Conservation (phyloP, 2,113 vertebrate species). For the Erythrocercus mccallii region DNA sequence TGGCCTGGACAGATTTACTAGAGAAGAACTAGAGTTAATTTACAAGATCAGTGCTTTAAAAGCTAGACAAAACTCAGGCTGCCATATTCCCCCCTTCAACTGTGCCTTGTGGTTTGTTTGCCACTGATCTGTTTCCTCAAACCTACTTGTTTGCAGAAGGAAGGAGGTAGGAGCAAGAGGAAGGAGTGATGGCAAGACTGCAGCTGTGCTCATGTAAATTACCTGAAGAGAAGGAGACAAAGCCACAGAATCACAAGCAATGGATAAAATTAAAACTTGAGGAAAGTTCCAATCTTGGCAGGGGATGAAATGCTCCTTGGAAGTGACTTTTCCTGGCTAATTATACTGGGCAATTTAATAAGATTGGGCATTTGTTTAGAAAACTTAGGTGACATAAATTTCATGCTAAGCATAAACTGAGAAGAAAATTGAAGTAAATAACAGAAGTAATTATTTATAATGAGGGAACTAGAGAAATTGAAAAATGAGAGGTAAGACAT, state of each 20-base stretch:
- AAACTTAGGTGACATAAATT: not conserved
- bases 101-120: not conserved
- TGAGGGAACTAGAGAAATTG: not conserved
- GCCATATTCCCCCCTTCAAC: rapidly evolving
- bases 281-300: not conserved
- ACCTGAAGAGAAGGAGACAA: not conserved
- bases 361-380: not conserved
- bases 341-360: not conserved
- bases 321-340: not conserved
- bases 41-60: not conserved
- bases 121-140: not conserved
- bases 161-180: not conserved
- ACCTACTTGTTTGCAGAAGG: not conserved
- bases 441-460: not conserved
- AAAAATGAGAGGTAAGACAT: not conserved
- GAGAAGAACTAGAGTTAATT: not conserved
- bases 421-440: not conserved
- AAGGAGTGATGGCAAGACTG: not conserved
- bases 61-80: not conserved
- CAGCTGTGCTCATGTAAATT: not conserved
- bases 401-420: not conserved
- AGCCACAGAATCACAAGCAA: not conserved
- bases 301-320: not conserved
- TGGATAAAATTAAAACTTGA: not conserved
- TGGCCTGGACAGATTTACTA: not conserved